Evolutionary conservation across 2,113 vertebrate genomes (phyloP).

Genomic region (Phyllostomus hastatus): DNA sequence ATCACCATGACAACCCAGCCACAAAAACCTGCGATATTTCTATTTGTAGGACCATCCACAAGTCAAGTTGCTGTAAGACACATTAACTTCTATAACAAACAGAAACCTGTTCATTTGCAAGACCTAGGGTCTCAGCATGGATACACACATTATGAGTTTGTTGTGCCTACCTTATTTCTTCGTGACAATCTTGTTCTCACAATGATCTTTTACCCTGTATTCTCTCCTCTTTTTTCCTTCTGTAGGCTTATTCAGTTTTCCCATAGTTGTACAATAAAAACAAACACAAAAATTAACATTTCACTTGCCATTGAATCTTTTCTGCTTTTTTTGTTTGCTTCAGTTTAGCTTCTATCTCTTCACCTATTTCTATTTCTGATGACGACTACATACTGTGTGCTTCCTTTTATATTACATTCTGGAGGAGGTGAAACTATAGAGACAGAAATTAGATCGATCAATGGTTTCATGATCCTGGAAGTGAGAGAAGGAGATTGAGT

Average conservation of each 20-base stretch:
- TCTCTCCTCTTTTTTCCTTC: neutral
- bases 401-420: neutral
- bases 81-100: neutral
- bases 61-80: neutral
- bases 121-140: neutral
- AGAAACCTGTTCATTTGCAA: neutral
- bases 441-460: neutral
- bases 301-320: neutral
- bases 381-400: neutral
- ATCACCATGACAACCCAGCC: accelerated
- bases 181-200: neutral
- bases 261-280: neutral
- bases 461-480: neutral
- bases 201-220: neutral
- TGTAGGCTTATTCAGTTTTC: neutral
- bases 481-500: neutral
- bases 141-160: neutral
- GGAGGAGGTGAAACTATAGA: neutral
- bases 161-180: neutral
- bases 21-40: neutral
- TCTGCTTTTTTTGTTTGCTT: neutral
- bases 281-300: neutral
- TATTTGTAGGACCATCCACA: neutral
- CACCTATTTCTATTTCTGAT: neutral
- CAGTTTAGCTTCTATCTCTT: neutral